Conservation (phyloP, 2,797 vertebrate genomes). For the Darevskia nairensis region DNA sequence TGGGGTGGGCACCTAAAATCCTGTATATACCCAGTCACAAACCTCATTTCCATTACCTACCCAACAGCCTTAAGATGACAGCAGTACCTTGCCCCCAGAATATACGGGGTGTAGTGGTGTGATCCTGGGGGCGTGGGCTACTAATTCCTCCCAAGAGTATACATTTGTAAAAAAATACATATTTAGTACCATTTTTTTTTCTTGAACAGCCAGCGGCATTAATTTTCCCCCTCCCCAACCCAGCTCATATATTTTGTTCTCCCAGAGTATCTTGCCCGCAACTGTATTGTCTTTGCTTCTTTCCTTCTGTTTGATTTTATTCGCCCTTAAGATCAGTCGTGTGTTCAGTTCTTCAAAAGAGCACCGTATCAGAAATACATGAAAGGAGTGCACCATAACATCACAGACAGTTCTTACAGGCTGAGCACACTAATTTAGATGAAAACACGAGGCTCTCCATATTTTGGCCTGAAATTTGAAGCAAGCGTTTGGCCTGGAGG, state of each 20-base stretch:
- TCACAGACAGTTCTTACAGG: background rate
- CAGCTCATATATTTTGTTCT: background rate
- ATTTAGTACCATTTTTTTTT: background rate
- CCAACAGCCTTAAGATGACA: background rate
- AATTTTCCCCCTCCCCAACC: background rate
- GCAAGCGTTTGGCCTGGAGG: background rate
- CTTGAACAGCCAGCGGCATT: background rate
- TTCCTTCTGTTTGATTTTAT: conserved; percentile 1
- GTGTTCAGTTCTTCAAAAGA: background rate
- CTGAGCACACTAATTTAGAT: background rate
- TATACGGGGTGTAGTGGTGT: background rate
- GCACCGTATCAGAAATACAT: background rate
- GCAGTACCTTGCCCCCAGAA: background rate
- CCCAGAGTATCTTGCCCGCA: background rate
- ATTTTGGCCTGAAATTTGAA: background rate
- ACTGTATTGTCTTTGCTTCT: background rate
- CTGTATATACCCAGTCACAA: background rate
- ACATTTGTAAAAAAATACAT: background rate
- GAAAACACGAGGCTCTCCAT: background rate
- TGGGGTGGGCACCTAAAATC: background rate
- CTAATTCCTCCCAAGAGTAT: background rate
- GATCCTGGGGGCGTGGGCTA: background rate
- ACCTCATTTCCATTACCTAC: background rate
- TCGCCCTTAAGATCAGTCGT: background rate
- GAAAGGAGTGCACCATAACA: background rate